Conservation (phyloP, 2,797 vertebrate genomes). For the Falco cherrug region DNA sequence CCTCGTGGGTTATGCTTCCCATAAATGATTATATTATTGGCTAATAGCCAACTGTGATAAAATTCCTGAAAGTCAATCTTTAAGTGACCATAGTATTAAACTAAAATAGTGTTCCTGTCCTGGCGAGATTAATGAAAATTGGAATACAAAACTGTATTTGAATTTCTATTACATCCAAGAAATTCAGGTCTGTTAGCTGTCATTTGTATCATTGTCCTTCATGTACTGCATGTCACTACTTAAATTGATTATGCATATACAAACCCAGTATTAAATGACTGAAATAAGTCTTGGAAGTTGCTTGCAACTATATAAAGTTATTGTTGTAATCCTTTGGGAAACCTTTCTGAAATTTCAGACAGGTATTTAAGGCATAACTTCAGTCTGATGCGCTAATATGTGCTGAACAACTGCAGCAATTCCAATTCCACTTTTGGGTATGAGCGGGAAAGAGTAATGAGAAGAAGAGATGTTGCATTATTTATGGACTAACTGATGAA, state of each 20-base stretch:
- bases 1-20: background rate
- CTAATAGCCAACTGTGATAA: background rate
- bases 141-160: background rate
- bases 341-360: background rate
- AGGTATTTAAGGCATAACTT: background rate
- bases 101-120: background rate
- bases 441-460: background rate
- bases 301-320: background rate
- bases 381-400: background rate
- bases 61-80: background rate
- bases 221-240: fast-evolving
- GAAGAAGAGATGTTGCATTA: background rate
- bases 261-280: background rate
- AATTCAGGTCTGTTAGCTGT: background rate
- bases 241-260: background rate
- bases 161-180: background rate
- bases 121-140: background rate
- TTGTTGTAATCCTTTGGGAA: background rate
- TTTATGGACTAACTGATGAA: background rate
- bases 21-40: background rate
- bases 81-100: background rate
- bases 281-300: background rate
- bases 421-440: background rate
- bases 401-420: background rate
- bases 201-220: background rate